Percentiles rank a stretch among this genome's conserved stretches.
phyloP scores from a whole-genome alignment of 23 tunicate species.

The Ciona savignyi region DNA sequence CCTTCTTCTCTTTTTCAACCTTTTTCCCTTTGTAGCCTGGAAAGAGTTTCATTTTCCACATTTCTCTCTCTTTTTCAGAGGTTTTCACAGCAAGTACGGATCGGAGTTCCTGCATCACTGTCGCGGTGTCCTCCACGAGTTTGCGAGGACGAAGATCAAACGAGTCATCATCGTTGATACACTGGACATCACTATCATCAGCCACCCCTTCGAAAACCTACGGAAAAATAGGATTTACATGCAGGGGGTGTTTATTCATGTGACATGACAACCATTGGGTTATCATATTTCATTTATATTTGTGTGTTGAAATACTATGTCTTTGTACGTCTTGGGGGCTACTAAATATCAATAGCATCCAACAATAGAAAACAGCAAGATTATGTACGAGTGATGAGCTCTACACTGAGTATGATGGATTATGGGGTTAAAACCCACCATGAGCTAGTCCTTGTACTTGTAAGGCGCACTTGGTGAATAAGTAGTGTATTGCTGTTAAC shows the following conservation, averaged over 20 bases:
- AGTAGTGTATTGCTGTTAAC: too few relatives aligned
- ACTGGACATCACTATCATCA: background rate
- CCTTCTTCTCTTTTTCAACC: background rate
- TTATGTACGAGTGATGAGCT: too few relatives aligned
- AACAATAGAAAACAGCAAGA: too few relatives aligned
- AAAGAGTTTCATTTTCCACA: conserved; percentile 74
- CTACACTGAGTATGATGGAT: too few relatives aligned
- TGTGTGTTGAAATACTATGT: too few relatives aligned
- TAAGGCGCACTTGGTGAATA: too few relatives aligned
- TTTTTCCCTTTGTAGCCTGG: conserved; percentile 43
- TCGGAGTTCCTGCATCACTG: conserved; percentile 62
- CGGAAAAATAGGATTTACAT: background rate
- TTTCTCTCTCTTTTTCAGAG: conserved; percentile 53
- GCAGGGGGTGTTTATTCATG: background rate
- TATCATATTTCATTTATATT: too few relatives aligned
- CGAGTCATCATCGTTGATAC: background rate
- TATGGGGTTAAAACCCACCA: too few relatives aligned
- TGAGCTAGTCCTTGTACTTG: too few relatives aligned
- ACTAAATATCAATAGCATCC: too few relatives aligned
- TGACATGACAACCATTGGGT: background rate
- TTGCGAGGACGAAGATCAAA: background rate
- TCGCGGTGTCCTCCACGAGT: conserved; percentile 29
- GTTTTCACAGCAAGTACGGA: conserved; percentile 72
- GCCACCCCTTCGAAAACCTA: conserved; percentile 30
- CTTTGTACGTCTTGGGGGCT: too few relatives aligned